phyloP scores from a whole-genome alignment of 2,113 vertebrate genomes.

The Toxotes jaculatrix region DNA sequence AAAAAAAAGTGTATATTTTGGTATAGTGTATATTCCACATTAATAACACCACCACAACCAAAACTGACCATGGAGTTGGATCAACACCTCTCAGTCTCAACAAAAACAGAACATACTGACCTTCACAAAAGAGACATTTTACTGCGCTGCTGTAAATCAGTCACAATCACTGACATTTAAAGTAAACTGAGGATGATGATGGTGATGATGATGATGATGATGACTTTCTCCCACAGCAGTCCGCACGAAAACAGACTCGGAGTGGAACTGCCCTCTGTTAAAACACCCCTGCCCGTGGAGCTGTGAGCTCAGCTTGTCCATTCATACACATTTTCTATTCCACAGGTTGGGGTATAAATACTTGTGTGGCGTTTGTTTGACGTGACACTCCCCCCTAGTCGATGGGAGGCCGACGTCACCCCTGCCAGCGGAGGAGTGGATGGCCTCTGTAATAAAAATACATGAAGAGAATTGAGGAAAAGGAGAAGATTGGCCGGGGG shows the following conservation, averaged over 20 bases:
- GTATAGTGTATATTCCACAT: not conserved
- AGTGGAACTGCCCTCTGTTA: not conserved
- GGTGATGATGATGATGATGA: not conserved
- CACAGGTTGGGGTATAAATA: conserved; percentile 64
- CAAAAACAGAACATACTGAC: conserved; percentile 35
- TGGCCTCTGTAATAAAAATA: conserved; percentile 80
- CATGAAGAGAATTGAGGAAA: conserved; percentile 76
- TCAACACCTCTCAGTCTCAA: not conserved
- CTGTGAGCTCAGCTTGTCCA: conserved; percentile 6
- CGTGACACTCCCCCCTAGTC: conserved; percentile 71
- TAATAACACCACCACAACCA: not conserved
- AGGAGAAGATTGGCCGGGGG: conserved; percentile 64
- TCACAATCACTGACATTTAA: not conserved
- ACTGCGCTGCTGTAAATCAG: not conserved
- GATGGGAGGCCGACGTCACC: conserved; percentile 80
- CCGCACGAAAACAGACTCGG: not conserved
- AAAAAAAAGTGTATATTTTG: no score
- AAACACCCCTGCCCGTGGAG: not conserved
- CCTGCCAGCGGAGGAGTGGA: conserved; percentile 78
- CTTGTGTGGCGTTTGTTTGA: conserved; percentile 61
- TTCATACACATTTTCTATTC: conserved; percentile 60
- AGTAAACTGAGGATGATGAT: not conserved
- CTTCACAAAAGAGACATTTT: conserved; percentile 23
- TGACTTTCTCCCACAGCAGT: not conserved
- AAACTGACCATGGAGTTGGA: conserved; percentile 6